Conservation (phyloP, 1,140 invertebrate species). For the Cydia strobilella region DNA sequence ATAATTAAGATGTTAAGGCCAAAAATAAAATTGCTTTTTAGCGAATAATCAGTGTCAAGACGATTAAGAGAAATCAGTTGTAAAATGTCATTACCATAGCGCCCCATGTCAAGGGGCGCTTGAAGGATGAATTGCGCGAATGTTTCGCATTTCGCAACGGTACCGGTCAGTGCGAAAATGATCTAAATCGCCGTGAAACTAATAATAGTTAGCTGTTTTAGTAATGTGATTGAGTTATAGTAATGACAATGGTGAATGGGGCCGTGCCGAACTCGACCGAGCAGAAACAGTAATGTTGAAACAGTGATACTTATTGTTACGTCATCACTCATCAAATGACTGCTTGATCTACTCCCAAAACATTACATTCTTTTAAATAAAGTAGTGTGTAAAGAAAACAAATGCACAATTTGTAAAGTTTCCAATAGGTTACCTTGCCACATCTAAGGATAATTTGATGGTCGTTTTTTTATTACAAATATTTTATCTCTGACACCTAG, state of each 20-base stretch:
- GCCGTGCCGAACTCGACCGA: not conserved
- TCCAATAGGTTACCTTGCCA: too few species aligned
- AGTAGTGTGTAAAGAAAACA: too few species aligned
- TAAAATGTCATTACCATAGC: slow-evolving; percentile 29
- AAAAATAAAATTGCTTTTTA: slow-evolving; percentile 4
- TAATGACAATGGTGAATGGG: not conserved
- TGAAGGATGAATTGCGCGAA: slow-evolving; percentile 23
- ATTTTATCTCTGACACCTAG: too few species aligned
- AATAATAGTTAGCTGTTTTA: not conserved
- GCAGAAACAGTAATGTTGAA: not conserved
- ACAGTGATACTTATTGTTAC: not conserved
- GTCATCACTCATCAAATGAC: not conserved
- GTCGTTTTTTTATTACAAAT: too few species aligned
- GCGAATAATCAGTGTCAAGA: slow-evolving; percentile 23
- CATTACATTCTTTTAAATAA: too few species aligned
- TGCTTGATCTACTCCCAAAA: too few species aligned
- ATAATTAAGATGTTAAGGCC: not conserved
- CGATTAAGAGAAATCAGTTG: slow-evolving; percentile 28
- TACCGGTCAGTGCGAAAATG: not conserved
- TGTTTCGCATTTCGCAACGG: not conserved
- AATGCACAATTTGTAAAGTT: too few species aligned
- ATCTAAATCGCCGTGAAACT: not conserved
- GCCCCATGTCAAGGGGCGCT: slow-evolving; percentile 16
- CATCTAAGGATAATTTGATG: too few species aligned
- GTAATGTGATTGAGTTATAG: not conserved